Conservation (phyloP, 2,888 invertebrate species). For the Ochropacha duplaris region DNA sequence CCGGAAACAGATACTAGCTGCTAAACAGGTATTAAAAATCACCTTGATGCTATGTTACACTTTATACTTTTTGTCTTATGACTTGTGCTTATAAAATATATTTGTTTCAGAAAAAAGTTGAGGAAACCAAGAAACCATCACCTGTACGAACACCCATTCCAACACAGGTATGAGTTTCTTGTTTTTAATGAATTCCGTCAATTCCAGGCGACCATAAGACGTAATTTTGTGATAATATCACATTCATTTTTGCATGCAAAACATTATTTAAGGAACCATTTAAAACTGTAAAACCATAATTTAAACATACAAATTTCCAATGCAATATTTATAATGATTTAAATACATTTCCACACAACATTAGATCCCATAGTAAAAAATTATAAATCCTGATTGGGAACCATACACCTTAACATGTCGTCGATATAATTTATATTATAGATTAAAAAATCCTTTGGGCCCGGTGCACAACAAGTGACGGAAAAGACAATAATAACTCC, state of each 20-base stretch:
- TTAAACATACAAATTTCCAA: not conserved
- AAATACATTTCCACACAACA: too few species aligned
- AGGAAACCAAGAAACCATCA: slow-evolving; percentile 61
- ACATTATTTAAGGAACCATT: too few species aligned
- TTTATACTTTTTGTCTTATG: not conserved
- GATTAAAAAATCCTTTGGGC: slow-evolving; percentile 61
- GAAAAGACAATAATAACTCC: slow-evolving; percentile 80
- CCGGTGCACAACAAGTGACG: slow-evolving; percentile 70
- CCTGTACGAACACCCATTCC: slow-evolving; percentile 44
- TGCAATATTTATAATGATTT: too few species aligned
- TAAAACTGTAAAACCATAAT: too few species aligned
- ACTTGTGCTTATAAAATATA: slow-evolving; percentile 5
- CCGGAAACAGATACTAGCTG: slow-evolving; percentile 77
- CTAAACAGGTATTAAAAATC: slow-evolving; percentile 64
- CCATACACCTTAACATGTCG: too few species aligned
- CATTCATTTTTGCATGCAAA: too few species aligned
- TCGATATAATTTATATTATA: slow-evolving; percentile 29
- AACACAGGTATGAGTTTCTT: slow-evolving; percentile 57
- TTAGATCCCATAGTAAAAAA: too few species aligned
- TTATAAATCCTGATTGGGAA: too few species aligned
- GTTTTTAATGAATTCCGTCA: too few species aligned
- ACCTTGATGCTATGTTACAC: not conserved
- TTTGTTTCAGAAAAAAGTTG: slow-evolving; percentile 64
- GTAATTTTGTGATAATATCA: too few species aligned
- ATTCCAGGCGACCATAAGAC: too few species aligned